Evolutionary conservation across 2,888 invertebrate species (phyloP), one percentile per base, ranked within the genome.

Genomic region (Diarsia mendica): DNA sequence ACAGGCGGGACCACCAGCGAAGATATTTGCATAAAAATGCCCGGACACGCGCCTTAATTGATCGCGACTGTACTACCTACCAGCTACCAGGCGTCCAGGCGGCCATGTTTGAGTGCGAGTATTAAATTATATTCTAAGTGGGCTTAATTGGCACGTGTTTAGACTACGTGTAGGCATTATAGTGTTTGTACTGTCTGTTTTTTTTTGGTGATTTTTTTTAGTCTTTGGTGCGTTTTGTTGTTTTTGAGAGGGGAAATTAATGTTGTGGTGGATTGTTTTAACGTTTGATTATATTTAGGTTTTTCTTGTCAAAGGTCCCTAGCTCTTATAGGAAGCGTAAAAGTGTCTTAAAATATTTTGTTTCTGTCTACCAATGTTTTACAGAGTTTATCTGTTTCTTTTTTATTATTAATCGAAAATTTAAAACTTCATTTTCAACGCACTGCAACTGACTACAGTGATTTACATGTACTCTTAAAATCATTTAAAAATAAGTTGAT

Each of bases 11-110:
- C 87, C 85, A 85, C 88, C 86, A 67, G 84, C 80, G 87, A 75
- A 69, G 77, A 78, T 91, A 95, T 95, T 95, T 91, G 93, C 95
- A 95, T 95, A 95, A 95, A 95, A 95, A 95, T 95, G 93, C 92
- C 86, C 82, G 87, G 91, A 94, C 95, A 94, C 93, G 92, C 91
- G 92, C 93, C 92, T 93, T 95, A 95, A 95, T 95, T 95, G 95
- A 94, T 93, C 77, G 72, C 87, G 85, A 87, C 86, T 89, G 88
- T 89, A 88, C 88, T 44, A 44, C 23, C 75, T 49, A 49, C 80
- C 63, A 23, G 58, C 28, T 8, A 58, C 58, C 58, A 58, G 58
- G 58, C 58, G 28, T 15, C 58, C 58, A 28, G 77, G 61, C 46
- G 48, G 63, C 69, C 82, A 33, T 71, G 69, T 72, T 71, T n/a